Percentiles rank a stretch among this genome's conserved stretches.
phyloP scores from a whole-genome alignment of 2,113 vertebrate genomes.

The Bujurquina vittata region DNA sequence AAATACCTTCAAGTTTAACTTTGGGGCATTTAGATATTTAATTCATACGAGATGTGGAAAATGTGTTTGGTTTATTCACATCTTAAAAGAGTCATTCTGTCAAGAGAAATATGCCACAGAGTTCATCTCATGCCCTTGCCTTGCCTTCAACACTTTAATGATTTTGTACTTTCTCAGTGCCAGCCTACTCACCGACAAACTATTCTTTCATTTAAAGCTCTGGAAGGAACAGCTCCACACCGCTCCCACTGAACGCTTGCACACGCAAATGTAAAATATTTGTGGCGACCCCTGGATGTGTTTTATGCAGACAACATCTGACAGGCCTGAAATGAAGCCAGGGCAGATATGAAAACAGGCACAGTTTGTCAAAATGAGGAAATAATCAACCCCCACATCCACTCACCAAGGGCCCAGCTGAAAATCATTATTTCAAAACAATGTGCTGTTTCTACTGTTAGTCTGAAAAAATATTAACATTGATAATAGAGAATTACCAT shows the following conservation, averaged over 20 bases:
- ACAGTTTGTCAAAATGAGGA: slow-evolving; percentile 92
- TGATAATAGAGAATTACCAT: slow-evolving; percentile 87
- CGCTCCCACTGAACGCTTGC: slow-evolving; percentile 31
- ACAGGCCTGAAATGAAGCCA: slow-evolving; percentile 85
- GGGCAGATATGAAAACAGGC: slow-evolving; percentile 87
- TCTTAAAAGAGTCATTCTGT: slow-evolving; percentile 62
- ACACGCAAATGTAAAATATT: slow-evolving; percentile 66
- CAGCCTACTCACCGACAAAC: slow-evolving; percentile 64
- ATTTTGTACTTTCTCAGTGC: slow-evolving; percentile 37
- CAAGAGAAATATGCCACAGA: slow-evolving; percentile 30
- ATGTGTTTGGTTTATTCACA: slow-evolving; percentile 49
- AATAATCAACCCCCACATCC: slow-evolving; percentile 87
- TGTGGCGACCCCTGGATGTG: slow-evolving; percentile 80
- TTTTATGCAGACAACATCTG: slow-evolving; percentile 85
- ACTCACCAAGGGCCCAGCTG: slow-evolving; percentile 86
- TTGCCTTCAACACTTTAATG: slow-evolving; percentile 62
- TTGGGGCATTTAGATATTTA: slow-evolving; percentile 72
- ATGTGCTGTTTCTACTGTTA: slow-evolving; percentile 91
- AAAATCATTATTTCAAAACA: slow-evolving; percentile 92
- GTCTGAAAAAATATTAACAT: slow-evolving; percentile 77
- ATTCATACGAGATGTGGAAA: slow-evolving; percentile 71
- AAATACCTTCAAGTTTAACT: slow-evolving; percentile 58
- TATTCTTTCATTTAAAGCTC: slow-evolving; percentile 69
- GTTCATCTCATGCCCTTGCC: slow-evolving; percentile 67
- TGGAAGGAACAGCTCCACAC: slow-evolving; percentile 46